Conservation (phyloP, 1,140 invertebrate species). For the Dendrolimus punctatus region DNA sequence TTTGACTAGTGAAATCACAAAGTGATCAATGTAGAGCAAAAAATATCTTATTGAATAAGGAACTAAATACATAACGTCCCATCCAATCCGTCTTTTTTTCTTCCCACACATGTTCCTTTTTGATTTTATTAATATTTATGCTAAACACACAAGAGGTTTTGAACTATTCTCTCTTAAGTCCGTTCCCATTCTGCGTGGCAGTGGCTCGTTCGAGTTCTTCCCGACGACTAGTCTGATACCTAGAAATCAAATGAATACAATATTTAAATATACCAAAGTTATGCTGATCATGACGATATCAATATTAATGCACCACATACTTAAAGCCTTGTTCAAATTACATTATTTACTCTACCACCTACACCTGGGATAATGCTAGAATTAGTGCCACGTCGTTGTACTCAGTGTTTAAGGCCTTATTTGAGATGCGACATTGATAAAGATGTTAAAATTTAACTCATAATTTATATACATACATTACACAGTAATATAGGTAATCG, state of each 20-base stretch:
- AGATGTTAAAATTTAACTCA: no score
- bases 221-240: conserved; percentile 74
- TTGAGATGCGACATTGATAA: no score
- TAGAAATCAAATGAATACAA: conserved; percentile 19
- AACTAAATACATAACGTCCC: neutral
- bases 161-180: conserved; percentile 76
- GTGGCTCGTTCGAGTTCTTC: conserved; percentile 66
- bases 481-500: no score
- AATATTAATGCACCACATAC: no score
- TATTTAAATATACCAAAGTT: neutral
- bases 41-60: neutral
- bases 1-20: conserved; percentile 28
- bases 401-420: no score
- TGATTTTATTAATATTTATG: neutral
- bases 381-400: no score
- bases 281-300: no score
- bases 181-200: conserved; percentile 73
- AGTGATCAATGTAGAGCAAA: conserved; percentile 4
- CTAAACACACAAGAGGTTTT: no score
- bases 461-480: no score
- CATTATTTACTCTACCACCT: no score
- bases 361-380: no score
- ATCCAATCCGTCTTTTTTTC: neutral
- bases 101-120: neutral
- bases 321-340: no score